Percentiles rank a stretch among this genome's conserved stretches.
Conservation (phyloP, 2,113 vertebrate genomes). For the Petrocephalus zakoni region DNA sequence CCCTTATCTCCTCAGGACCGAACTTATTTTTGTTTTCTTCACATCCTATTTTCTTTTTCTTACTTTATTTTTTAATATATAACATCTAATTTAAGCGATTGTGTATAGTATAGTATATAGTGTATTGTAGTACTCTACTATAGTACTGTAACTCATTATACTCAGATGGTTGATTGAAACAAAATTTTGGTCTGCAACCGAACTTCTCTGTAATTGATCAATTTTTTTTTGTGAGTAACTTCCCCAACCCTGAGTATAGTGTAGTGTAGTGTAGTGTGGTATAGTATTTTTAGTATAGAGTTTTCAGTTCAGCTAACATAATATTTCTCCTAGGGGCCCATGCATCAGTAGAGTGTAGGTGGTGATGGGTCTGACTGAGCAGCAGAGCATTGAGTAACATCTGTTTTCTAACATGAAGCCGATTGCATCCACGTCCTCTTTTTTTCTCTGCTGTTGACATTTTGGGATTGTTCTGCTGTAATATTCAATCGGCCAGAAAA, state of each 20-base stretch:
- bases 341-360: background rate
- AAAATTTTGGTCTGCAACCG: too few species aligned
- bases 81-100: background rate
- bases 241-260: too few species aligned
- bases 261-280: too few species aligned
- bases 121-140: too few species aligned
- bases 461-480: background rate
- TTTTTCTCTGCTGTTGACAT: background rate
- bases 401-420: background rate
- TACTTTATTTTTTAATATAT: background rate
- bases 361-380: background rate
- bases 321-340: background rate
- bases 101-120: background rate
- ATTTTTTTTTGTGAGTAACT: too few species aligned
- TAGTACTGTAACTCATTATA: too few species aligned
- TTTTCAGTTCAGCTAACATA: background rate
- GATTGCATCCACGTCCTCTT: background rate
- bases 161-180: too few species aligned
- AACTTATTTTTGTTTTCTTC: background rate
- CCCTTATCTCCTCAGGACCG: background rate
- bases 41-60: background rate
- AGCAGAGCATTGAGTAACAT: background rate
- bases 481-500: background rate
- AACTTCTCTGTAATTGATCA: too few species aligned
- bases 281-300: background rate